Percentiles rank a stretch among this genome's conserved stretches.
These are phyloP conservation scores for Hermaeophaga mercurialis DNA, from an alignment of 2,888 invertebrate genomes.

Conservation along the genomic window DNA sequence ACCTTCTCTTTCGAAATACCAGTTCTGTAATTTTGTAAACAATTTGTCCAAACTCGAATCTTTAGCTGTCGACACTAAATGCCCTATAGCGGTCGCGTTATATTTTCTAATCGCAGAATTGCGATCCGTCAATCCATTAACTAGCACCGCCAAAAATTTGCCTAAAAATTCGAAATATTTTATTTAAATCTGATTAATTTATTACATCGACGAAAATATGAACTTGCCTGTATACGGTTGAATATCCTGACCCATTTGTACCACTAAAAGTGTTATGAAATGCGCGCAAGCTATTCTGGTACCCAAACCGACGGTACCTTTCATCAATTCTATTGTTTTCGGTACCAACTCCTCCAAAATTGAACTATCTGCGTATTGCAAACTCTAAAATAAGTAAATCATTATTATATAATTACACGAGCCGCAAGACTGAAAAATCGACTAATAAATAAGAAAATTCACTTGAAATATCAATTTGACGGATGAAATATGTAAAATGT, in stretches of 20 bases:
- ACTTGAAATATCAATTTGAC: too few species aligned
- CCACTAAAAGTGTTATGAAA: conserved; percentile 72
- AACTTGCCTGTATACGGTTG: conserved; percentile 62
- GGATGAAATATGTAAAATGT: too few species aligned
- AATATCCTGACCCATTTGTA: conserved; percentile 60
- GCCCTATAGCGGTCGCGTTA: conserved; percentile 83
- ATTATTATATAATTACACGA: too few species aligned
- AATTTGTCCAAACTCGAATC: conserved; percentile 71
- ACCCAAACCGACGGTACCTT: conserved; percentile 78
- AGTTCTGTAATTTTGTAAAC: conserved; percentile 65
- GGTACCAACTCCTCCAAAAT: conserved; percentile 82
- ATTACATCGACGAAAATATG: neutral
- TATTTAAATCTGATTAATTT: neutral
- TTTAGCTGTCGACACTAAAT: conserved; percentile 82
- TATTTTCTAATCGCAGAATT: conserved; percentile 84
- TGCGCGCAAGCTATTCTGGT: conserved; percentile 83
- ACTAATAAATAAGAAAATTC: too few species aligned
- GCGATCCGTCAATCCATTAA: conserved; percentile 82
- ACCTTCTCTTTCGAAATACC: conserved; percentile 74
- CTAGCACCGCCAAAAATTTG: conserved; percentile 67
- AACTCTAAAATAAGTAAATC: conserved; percentile 59
- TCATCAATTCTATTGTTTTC: conserved; percentile 80
- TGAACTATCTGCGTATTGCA: conserved; percentile 75
- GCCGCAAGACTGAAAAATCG: too few species aligned
- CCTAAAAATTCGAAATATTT: conserved; percentile 39